A percentile compares a stretch with the other conserved stretches of the same genome.
Evolutionary conservation across 1,140 invertebrate species (phyloP).

Genomic region (Rhopalosiphum maidis): DNA sequence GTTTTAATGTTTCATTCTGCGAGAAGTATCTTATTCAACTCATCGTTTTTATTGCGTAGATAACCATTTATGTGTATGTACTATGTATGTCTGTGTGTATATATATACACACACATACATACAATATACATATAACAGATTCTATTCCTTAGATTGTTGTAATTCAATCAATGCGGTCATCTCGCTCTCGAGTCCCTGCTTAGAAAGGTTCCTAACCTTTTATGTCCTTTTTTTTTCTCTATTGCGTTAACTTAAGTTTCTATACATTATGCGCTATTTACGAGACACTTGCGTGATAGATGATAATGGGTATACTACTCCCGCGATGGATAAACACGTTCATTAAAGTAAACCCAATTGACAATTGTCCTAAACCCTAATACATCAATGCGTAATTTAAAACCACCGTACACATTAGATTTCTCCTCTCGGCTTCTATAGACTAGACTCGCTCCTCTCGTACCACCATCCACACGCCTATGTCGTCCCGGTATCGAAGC

Average conservation of each 20-base stretch:
- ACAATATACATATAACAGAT: not conserved
- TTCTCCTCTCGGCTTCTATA: not conserved
- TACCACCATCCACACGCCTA: not conserved
- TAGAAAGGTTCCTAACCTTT: not conserved
- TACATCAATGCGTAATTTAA: not conserved
- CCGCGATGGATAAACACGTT: not conserved
- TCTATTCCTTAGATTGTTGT: not conserved
- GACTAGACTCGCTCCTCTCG: not conserved
- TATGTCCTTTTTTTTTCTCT: not conserved
- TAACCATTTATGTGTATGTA: not conserved
- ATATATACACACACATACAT: too few species aligned
- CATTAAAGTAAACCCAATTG: not conserved
- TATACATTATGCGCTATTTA: not conserved
- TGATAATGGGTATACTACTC: not conserved
- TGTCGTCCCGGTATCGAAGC: not conserved
- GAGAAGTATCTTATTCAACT: not conserved
- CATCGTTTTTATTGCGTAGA: not conserved
- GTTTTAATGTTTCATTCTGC: not conserved
- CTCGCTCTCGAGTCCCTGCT: not conserved
- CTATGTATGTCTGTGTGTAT: too few species aligned
- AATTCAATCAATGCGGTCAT: not conserved
- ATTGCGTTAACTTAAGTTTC: not conserved
- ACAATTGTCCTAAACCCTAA: not conserved
- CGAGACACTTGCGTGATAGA: not conserved
- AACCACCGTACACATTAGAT: not conserved